These are phyloP conservation scores for Nylanderia fulva DNA, from an alignment of 1,140 invertebrate genomes.

Conservation along the genomic window DNA sequence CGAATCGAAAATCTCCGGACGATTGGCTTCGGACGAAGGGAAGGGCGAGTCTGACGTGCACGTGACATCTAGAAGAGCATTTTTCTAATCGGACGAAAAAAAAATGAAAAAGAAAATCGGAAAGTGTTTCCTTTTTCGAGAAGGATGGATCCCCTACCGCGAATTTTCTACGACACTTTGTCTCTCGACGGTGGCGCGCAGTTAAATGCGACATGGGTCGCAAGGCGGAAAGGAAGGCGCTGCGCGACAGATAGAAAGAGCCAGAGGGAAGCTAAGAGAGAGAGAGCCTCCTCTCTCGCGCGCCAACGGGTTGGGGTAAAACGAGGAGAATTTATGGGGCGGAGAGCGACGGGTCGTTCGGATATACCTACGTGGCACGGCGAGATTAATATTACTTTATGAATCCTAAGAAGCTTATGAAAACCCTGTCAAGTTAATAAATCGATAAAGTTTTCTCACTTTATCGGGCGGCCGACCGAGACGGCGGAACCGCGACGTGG, in stretches of 20 bases:
- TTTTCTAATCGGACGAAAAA: slow-evolving; percentile 33
- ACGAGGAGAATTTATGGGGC: slow-evolving; percentile 71
- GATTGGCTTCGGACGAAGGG: not conserved
- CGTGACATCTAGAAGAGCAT: slow-evolving; percentile 4
- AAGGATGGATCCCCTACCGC: not conserved
- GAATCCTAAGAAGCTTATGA: slow-evolving; percentile 78
- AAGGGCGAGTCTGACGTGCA: not conserved
- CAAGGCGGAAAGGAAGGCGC: slow-evolving; percentile 5
- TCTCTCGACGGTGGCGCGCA: slow-evolving; percentile 55
- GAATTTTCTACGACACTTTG: slow-evolving; percentile 47
- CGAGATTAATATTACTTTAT: slow-evolving; percentile 78
- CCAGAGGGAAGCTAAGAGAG: slow-evolving; percentile 22
- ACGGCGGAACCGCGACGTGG: slow-evolving; percentile 42
- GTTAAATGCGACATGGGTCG: slow-evolving; percentile 53
- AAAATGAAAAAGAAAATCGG: not conserved
- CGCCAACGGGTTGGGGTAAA: slow-evolving; percentile 42
- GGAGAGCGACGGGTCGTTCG: slow-evolving; percentile 60
- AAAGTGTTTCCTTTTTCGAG: slow-evolving; percentile 5
- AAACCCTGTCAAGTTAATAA: slow-evolving; percentile 77
- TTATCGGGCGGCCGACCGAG: slow-evolving; percentile 64
- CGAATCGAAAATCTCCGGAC: slow-evolving; percentile 43
- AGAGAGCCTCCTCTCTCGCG: slow-evolving; percentile 40
- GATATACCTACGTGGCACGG: slow-evolving; percentile 70
- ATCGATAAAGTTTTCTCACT: slow-evolving; percentile 79
- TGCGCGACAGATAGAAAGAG: slow-evolving; percentile 49